Evolutionary conservation across 2,888 invertebrate species (phyloP).

Genomic region (Achlya flavicornis): DNA sequence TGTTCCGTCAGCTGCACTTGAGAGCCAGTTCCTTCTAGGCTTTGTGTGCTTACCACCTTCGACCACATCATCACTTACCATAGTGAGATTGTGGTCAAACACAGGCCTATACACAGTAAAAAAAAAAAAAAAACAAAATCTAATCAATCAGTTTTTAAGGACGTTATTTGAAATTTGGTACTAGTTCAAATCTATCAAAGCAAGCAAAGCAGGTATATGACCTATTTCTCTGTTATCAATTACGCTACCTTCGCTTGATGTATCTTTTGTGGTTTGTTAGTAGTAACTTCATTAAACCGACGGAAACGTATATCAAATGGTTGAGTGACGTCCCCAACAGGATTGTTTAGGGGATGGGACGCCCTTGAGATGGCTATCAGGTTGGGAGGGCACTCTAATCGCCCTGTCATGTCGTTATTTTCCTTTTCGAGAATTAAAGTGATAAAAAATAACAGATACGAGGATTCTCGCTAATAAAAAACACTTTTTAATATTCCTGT

Average conservation of each 20-base stretch:
- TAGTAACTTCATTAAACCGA: constrained; percentile 36
- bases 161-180: too few species aligned
- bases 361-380: constrained; percentile 39
- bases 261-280: constrained; percentile 12
- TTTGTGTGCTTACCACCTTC: too few species aligned
- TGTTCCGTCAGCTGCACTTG: too few species aligned
- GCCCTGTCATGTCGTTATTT: constrained; percentile 13
- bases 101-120: too few species aligned
- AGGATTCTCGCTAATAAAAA: background rate
- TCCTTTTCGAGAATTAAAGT: constrained; percentile 11
- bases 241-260: constrained; percentile 12
- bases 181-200: background rate
- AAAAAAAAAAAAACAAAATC: too few species aligned
- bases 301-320: constrained; percentile 35
- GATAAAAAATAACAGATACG: constrained; percentile 3
- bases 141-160: too few species aligned
- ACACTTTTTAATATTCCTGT: background rate
- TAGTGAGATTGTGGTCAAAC: too few species aligned
- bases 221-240: background rate
- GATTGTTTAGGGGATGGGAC: constrained; percentile 34
- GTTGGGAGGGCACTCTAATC: constrained; percentile 31
- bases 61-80: too few species aligned
- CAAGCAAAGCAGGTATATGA: background rate
- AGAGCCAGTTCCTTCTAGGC: too few species aligned
- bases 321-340: constrained; percentile 38